A percentile compares a stretch with the other conserved stretches of the same genome.
phyloP scores from a whole-genome alignment of 2,797 vertebrate genomes.

The Pangasius sanitwongsei region DNA sequence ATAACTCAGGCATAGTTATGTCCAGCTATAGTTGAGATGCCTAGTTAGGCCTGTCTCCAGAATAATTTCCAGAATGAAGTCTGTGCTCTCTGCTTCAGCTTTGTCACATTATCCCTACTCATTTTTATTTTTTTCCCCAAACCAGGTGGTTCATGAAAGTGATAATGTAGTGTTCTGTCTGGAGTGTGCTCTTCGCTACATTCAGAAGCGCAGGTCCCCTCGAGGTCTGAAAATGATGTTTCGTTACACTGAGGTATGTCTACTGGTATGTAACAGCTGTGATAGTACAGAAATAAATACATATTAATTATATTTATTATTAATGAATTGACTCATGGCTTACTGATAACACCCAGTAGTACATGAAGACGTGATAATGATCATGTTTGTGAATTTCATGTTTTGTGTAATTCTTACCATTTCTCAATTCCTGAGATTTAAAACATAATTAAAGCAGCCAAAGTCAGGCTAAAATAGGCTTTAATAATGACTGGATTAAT shows the following conservation, averaged over 20 bases:
- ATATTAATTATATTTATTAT: not conserved
- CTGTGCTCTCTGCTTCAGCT: not conserved
- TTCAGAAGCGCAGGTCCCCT: constrained; percentile 97
- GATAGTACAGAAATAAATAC: not conserved
- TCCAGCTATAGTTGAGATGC: not conserved
- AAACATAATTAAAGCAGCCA: not conserved
- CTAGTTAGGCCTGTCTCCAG: not conserved
- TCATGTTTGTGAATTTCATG: no score
- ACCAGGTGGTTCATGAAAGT: constrained; percentile 95
- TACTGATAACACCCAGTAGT: not conserved
- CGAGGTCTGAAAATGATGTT: constrained; percentile 99
- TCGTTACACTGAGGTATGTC: constrained; percentile 90
- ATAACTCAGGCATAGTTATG: not conserved
- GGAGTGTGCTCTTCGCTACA: constrained; percentile 94
- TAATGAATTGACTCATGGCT: not conserved
- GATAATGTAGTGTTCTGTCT: constrained; percentile 99
- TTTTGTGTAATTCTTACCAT: not conserved
- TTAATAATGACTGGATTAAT: not conserved
- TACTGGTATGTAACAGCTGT: not conserved
- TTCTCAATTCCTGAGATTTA: not conserved
- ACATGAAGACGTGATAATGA: not conserved
- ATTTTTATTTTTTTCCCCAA: not conserved
- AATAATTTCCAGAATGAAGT: not conserved
- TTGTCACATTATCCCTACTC: not conserved
- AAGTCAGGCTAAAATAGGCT: not conserved